These are phyloP conservation scores for Catharus ustulatus DNA, from an alignment of 2,797 vertebrate species.

Conservation along the genomic window DNA sequence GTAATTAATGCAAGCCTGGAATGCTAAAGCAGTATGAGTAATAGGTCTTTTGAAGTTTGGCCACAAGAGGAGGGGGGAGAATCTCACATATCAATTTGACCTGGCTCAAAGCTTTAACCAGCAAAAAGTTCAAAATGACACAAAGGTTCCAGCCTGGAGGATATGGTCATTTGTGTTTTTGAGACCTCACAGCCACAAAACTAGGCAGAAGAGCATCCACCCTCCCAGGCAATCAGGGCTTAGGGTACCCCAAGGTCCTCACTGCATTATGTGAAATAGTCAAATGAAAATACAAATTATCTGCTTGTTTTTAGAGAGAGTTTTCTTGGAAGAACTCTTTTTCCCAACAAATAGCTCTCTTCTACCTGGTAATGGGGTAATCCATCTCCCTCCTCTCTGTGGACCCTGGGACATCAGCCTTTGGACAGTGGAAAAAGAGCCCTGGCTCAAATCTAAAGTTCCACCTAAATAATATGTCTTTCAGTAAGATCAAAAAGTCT, in stretches of 20 bases:
- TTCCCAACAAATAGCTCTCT: background rate
- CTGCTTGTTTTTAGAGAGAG: background rate
- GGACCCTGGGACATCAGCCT: background rate
- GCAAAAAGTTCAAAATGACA: background rate
- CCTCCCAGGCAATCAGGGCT: background rate
- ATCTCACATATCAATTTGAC: background rate
- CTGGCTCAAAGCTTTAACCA: background rate
- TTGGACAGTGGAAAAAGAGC: background rate
- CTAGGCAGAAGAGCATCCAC: background rate
- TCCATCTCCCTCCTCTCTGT: background rate
- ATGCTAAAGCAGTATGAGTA: background rate
- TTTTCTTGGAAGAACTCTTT: background rate
- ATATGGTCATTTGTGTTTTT: background rate
- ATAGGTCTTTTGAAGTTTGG: slow-evolving; percentile 16
- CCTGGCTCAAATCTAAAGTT: background rate
- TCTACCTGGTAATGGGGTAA: background rate
- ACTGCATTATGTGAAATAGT: background rate
- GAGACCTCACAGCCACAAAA: background rate
- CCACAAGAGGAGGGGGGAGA: background rate
- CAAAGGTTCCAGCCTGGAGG: background rate
- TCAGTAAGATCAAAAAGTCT: background rate
- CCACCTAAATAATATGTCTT: background rate
- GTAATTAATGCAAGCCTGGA: slow-evolving; percentile 42
- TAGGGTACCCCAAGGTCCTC: background rate
- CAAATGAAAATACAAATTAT: background rate